Evolutionary conservation across 2,888 invertebrate species (phyloP).

Genomic region (Pristionchus maxplancki): DNA sequence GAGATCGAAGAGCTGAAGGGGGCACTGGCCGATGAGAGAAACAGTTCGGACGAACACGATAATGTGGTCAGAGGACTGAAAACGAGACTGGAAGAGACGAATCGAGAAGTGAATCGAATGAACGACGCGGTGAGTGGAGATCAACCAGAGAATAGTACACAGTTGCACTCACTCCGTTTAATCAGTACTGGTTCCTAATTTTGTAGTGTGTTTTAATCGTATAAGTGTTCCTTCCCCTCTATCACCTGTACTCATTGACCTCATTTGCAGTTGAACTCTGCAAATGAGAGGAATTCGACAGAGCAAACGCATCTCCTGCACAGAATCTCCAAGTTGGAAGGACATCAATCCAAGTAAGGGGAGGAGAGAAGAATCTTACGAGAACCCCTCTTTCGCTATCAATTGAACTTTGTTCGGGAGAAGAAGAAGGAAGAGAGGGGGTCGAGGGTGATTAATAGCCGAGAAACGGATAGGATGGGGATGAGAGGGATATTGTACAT

Average conservation of each 20-base stretch:
- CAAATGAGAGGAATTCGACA: constrained; percentile 23
- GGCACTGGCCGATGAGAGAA: constrained; percentile 50
- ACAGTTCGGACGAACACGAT: constrained; percentile 51
- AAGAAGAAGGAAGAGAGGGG: background rate
- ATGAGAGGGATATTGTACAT: background rate
- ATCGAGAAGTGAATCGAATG: constrained; percentile 36
- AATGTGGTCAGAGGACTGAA: constrained; percentile 42
- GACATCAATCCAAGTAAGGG: constrained; percentile 44
- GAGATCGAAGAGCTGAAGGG: constrained; percentile 56
- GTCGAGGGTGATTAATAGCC: constrained; percentile 23
- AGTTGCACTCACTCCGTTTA: background rate
- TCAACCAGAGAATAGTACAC: background rate
- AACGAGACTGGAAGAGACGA: constrained; percentile 42
- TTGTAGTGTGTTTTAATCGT: constrained; percentile 18
- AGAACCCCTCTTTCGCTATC: constrained; percentile 6
- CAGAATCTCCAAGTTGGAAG: constrained; percentile 45
- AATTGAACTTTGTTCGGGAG: constrained; percentile 50
- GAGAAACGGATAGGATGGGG: constrained; percentile 39
- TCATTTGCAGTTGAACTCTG: background rate
- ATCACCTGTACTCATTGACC: background rate
- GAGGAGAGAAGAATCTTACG: background rate
- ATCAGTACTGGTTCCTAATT: constrained; percentile 35
- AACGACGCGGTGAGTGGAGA: background rate
- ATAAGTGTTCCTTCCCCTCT: background rate
- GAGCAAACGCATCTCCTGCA: constrained; percentile 44